Evolutionary conservation across 2,888 invertebrate species (phyloP), one percentile per base, ranked within the genome.

Genomic region (Platerodrilus igneus): DNA sequence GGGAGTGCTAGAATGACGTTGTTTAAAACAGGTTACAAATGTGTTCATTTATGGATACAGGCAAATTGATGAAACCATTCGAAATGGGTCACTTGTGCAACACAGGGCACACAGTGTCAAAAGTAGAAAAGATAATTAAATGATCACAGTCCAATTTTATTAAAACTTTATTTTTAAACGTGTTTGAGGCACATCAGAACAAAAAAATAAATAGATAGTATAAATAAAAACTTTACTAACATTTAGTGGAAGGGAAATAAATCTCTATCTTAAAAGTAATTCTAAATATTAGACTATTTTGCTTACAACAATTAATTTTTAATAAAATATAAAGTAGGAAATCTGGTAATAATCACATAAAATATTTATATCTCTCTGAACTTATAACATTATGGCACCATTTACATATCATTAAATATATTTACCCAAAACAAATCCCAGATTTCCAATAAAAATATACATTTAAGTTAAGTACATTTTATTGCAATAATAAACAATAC

Each of bases 141-240:
- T n/a, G n/a, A n/a, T n/a, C n/a, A n/a, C n/a, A n/a, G n/a, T n/a
- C n/a, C n/a, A n/a, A n/a, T n/a, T 53, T 51, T 54, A 54, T 52
- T 53, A 56, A 53, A 53, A 51, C 51, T 50, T 49, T 31, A 48
- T 50, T 46, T 46, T 48, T 56, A 52, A 50, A 50, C 44, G 52
- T 51, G 47, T 53, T 47, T 50, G 45, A 56, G 54, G 56, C 56
- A 56, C 56, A 52, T 56, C 48, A 45, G 54, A 56, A 56, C 52
- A 49, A 50, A 56, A 53, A 48, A 39, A 40, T 39, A 46, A 48
- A 53, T 45, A 52, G 39, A 43, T 46, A 47, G 45, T 45, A 51
- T 45, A 51, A 52, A 51, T 49, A 48, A 47, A n/a, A 45, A 44
- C 22, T 32, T 21, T 37, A 37, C 28, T 25, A 28, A 36, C 16